phyloP scores from a whole-genome alignment of 1,140 invertebrate species.

The Papilio helenus region DNA sequence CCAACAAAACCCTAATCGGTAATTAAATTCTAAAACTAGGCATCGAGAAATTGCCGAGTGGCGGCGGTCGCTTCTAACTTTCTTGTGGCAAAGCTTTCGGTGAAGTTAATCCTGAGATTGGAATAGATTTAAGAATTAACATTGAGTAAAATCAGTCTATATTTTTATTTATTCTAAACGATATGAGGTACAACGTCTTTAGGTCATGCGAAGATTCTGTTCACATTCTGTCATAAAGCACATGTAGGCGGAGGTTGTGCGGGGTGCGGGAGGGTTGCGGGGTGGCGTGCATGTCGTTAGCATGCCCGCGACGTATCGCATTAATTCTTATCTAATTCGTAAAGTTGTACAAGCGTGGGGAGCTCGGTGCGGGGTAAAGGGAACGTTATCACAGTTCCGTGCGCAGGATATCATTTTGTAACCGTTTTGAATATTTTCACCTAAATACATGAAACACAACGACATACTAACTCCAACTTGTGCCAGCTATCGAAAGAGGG shows the following conservation, averaged over 20 bases:
- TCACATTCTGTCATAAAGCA: neutral
- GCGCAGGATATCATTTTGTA: constrained; percentile 9
- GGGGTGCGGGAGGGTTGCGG: neutral
- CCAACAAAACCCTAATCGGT: constrained; percentile 26
- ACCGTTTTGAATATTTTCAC: neutral
- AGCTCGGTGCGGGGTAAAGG: neutral
- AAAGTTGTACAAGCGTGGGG: neutral
- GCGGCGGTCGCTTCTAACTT: neutral
- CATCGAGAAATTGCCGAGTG: neutral
- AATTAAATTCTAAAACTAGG: constrained; percentile 29
- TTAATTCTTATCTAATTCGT: constrained; percentile 25
- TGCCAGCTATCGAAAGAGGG: too few relatives aligned
- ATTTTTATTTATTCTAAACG: too few relatives aligned
- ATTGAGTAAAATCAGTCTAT: too few relatives aligned
- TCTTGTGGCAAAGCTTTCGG: neutral
- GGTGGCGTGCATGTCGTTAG: neutral
- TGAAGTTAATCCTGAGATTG: neutral
- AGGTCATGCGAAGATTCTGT: neutral
- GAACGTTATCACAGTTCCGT: constrained; percentile 5
- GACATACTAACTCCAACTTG: neutral
- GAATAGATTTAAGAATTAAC: neutral
- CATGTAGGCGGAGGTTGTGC: neutral
- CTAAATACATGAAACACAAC: neutral
- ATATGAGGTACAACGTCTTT: neutral
- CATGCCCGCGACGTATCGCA: constrained; percentile 14